Base-by-base conservation (phyloP, 2,113 vertebrate genomes). In the Leptosomus discolor region DNA sequence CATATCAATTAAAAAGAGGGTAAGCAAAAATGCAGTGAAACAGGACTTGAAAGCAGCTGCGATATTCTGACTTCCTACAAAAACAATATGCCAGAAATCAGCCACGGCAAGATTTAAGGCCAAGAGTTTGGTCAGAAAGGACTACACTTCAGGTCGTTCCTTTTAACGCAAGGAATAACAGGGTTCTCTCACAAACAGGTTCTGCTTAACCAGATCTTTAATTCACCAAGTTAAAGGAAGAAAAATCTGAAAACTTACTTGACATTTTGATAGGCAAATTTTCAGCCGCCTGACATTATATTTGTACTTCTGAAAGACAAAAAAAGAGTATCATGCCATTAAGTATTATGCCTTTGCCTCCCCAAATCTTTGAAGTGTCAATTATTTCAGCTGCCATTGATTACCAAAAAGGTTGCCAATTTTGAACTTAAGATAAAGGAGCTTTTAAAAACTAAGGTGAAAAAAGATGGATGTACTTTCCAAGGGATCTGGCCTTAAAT, bases 211-310 rank as follows among this genome's bases (percentile, higher is more conserved):
- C 75, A 69, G 65, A 48, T 12, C 77, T 86, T 70, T 85, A 89
- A 85, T 68, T 79, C n/a, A 85, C 3, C 43, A 67, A 37, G 34
- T 37, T 53, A 86, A 85, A 86, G 26, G 63, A 92, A 60, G 27
- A 88, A 84, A 80, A 90, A 80, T 53, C 22, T 7, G 5, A 68
- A 91, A 98, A 98, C 98, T 98, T 99, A 99, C 98, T 99, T 98
- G 98, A 99, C 98, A 99, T 99, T 98, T 98, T 99, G 98, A 97
- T 83, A 97, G 98, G 93, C 97, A 98, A 98, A 95, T 97, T 98
- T 97, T 98, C 98, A 98, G 97, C 97, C 97, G 96, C 97, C 97
- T 98, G 97, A 98, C 97, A 98, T 98, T 98, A 97, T 93, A 98
- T 97, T 97, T 98, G 96, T 97, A 97, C 97, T 97, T 97, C 97